Conservation (phyloP, 2,113 vertebrate species). For the Clinocottus analis region DNA sequence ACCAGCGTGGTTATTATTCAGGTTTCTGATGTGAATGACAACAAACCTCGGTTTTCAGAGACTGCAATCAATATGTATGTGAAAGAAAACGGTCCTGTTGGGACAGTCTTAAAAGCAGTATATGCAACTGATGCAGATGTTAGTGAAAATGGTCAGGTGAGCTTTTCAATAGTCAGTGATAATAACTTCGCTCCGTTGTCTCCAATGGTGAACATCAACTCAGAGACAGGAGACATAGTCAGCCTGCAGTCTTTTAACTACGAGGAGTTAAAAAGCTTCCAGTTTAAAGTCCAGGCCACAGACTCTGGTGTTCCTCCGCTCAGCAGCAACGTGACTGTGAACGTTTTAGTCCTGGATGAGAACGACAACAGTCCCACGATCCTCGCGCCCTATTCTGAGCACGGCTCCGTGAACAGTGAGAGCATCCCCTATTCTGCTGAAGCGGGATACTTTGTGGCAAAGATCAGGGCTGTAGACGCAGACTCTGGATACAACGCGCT, state of each 20-base stretch:
- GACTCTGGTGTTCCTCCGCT: no score
- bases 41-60: conserved; percentile 66
- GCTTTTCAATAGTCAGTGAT: conserved; percentile 54
- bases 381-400: no score
- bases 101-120: conserved; percentile 58
- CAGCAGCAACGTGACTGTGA: no score
- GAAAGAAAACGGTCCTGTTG: conserved; percentile 70
- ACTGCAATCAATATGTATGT: conserved; percentile 61
- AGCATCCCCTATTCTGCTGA: no score
- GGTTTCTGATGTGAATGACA: conserved; percentile 78
- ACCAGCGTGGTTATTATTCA: conserved; percentile 40
- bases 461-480: no score
- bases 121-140: conserved; percentile 72
- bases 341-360: no score
- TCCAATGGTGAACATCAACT: conserved; percentile 59
- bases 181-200: conserved; percentile 15
- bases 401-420: no score
- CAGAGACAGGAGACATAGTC: conserved; percentile 63
- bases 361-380: no score
- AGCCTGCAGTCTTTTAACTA: conserved; percentile 62
- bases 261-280: conserved; percentile 68
- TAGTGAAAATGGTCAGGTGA: conserved; percentile 60
- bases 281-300: conserved; percentile 62
- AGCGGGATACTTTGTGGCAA: no score
- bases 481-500: no score